Conservation (phyloP, 2,888 invertebrate genomes). For the Gortyna flavago region DNA sequence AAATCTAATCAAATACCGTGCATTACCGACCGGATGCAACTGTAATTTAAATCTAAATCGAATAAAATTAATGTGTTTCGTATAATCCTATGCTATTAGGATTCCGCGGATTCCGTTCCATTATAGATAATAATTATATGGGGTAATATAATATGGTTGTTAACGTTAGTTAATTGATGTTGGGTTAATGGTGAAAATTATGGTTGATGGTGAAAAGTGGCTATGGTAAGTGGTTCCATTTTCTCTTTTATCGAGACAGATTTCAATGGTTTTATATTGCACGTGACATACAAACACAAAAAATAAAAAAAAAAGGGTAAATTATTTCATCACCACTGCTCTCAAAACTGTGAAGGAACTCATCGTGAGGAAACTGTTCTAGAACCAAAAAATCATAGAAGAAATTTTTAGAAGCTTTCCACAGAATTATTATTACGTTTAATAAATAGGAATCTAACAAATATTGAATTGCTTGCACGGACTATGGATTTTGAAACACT, state of each 20-base stretch:
- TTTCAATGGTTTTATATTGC: neutral
- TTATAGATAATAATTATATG: constrained; percentile 42
- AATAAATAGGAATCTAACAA: no score
- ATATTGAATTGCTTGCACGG: no score
- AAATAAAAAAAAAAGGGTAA: no score
- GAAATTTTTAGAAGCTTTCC: no score
- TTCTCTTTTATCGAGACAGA: no score
- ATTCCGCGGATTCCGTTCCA: constrained; percentile 60
- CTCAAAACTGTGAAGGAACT: no score
- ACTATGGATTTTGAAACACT: no score
- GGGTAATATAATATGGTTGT: constrained; percentile 23
- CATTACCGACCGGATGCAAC: constrained; percentile 46
- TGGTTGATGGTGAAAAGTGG: neutral
- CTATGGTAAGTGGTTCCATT: neutral
- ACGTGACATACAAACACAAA: no score
- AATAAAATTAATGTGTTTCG: constrained; percentile 78
- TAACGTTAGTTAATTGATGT: constrained; percentile 3
- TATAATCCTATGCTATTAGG: constrained; percentile 81
- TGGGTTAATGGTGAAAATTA: constrained; percentile 4
- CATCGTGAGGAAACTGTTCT: no score
- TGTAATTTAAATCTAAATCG: constrained; percentile 74
- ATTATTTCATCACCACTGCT: no score
- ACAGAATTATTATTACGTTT: no score
- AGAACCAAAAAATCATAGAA: no score
- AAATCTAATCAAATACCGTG: constrained; percentile 58